Evolutionary conservation across 2,888 invertebrate genomes (phyloP), one percentile per base, ranked within the genome.

Genomic region (Diplolepis rosae): DNA sequence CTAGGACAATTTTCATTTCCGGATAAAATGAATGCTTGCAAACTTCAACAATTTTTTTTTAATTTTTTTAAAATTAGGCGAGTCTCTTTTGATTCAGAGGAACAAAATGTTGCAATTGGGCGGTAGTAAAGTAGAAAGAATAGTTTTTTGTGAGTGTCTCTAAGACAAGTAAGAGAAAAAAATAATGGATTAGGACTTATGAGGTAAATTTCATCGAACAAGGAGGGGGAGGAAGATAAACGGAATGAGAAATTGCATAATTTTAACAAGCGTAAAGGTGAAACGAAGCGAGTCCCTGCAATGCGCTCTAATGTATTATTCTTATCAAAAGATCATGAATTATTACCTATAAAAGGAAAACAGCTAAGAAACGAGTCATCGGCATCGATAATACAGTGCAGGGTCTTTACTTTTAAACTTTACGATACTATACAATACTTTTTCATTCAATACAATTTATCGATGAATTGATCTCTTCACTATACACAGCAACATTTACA

Each of bases 291-390:
- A 45, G 45, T 45, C 18, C 18, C 45, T 18, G 45, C 45, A 3
- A 45, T 18, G 18, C 18, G 18, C 45, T 45, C 45, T 39, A 35
- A 39, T 56, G 56, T 56, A 56, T 61, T 61, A 61, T 61, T 61
- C 61, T 61, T 61, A 61, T 61, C 61, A 61, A n/a, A 22, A 39
- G 61, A 61, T 61, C 61, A 18, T 61, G 61, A 61, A 61, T 61
- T 61, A 61, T n/a, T 61, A 39, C n/a, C 61, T 61, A 24, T 13
- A 61, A 39, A 24, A 35, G 39, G 32, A 32, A 54, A 39, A 61
- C 9, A 61, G 13, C 32, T 13, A 22, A 22, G 35, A 35, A 56
- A 61, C 56, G 22, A 24, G 35, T 11, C 51, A 6, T 5, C 51
- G 18, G 9, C 30, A 32, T 30, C 54, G 54, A 35, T 18, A 54